Conservation (phyloP, 2,113 vertebrate species). For the Cyanoramphus novaezelandiae region DNA sequence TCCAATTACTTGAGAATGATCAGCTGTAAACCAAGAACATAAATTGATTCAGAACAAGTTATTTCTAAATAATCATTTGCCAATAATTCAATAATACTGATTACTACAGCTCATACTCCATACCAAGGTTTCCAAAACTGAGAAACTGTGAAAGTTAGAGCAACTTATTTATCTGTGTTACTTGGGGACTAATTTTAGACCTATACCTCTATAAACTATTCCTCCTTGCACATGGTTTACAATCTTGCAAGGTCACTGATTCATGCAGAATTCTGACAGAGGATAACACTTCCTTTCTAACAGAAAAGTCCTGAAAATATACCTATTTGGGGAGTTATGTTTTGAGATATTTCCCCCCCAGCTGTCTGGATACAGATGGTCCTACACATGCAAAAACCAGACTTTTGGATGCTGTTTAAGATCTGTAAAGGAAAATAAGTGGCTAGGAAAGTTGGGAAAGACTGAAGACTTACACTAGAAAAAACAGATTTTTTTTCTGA, state of each 20-base stretch:
- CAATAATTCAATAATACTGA: not conserved
- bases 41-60: not conserved
- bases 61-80: not conserved
- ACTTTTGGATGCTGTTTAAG: not conserved
- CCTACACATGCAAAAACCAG: not conserved
- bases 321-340: not conserved
- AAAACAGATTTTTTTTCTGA: not conserved
- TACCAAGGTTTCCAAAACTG: not conserved
- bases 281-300: not conserved
- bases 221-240: not conserved
- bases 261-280: not conserved
- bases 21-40: not conserved
- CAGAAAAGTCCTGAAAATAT: not conserved
- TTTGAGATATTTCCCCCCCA: not conserved
- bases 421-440: not conserved
- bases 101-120: not conserved
- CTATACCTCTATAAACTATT: not conserved
- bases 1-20: not conserved
- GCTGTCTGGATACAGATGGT: not conserved
- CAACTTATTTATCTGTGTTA: not conserved
- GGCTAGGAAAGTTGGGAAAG: not conserved
- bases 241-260: not conserved
- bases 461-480: not conserved
- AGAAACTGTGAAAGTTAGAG: not conserved
- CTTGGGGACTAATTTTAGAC: not conserved